Conservation (phyloP, 2,113 vertebrate genomes). For the Trogon melanurus region DNA sequence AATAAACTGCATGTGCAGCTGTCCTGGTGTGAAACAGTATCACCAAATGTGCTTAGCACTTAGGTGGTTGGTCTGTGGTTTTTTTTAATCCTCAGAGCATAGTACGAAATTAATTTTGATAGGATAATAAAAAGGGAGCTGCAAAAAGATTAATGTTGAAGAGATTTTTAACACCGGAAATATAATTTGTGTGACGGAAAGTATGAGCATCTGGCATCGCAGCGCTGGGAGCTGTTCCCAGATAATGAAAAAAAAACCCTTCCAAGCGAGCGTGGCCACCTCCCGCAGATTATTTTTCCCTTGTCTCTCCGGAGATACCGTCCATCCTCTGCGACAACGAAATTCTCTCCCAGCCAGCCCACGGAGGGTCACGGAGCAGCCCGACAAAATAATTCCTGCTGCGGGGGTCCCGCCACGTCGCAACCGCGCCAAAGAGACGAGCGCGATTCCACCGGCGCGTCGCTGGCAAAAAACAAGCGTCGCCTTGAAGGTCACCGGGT, state of each 20-base stretch:
- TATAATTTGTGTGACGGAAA: constrained; percentile 25
- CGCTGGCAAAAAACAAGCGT: neutral
- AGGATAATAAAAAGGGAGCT: neutral
- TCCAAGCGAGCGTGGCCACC: neutral
- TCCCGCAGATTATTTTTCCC: neutral
- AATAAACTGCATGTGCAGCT: neutral
- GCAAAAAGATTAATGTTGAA: neutral
- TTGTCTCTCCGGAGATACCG: neutral
- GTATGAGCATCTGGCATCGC: neutral
- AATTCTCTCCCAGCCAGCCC: neutral
- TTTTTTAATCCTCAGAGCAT: neutral
- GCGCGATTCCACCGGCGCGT: neutral
- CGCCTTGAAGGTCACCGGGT: neutral
- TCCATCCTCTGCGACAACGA: neutral
- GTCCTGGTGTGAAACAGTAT: neutral
- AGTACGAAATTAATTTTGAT: neutral
- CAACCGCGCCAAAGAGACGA: neutral
- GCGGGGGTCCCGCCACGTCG: neutral
- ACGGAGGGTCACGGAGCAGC: neutral
- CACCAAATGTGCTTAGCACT: neutral
- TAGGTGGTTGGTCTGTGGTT: neutral
- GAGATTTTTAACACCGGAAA: neutral
- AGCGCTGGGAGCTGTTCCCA: neutral
- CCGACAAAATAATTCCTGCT: neutral
- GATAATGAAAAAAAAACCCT: neutral